Percentiles rank a stretch among this genome's conserved stretches.
Evolutionary conservation across 2,888 invertebrate species (phyloP).

Genomic region (Trissonchulus latispiculum): DNA sequence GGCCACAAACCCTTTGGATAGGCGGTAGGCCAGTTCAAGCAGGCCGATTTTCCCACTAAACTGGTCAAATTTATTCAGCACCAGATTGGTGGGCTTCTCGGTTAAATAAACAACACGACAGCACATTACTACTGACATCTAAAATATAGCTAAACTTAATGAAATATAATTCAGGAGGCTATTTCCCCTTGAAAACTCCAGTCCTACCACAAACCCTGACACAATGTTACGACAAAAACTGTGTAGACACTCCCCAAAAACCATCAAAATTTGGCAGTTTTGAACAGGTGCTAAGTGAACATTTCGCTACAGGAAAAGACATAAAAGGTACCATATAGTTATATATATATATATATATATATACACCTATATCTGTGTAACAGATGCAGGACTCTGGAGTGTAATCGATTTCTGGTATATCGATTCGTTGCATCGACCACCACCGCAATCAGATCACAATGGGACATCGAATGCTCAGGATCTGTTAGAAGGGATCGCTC

Average conservation of each 20-base stretch:
- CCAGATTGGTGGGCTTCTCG: constrained; percentile 55
- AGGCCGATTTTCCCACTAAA: constrained; percentile 8
- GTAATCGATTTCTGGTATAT: constrained; percentile 59
- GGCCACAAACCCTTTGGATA: constrained; percentile 9
- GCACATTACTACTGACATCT: too few species aligned
- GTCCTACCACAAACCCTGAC: too few species aligned
- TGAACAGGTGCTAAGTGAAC: too few species aligned
- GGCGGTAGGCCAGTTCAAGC: constrained; percentile 1
- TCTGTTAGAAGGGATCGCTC: constrained; percentile 52
- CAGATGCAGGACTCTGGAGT: constrained; percentile 59
- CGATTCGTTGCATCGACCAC: constrained; percentile 70
- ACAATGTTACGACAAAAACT: too few species aligned
- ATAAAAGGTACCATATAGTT: too few species aligned
- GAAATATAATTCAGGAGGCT: too few species aligned
- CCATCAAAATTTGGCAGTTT: too few species aligned
- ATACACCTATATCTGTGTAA: constrained; percentile 54
- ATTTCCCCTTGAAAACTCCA: too few species aligned
- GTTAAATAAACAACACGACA: not conserved
- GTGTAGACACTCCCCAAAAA: too few species aligned
- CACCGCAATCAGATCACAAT: constrained; percentile 56
- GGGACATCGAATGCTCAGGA: constrained; percentile 51
- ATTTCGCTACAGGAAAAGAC: too few species aligned
- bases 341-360: too few species aligned
- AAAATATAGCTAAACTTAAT: too few species aligned
- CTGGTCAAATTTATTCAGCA: constrained; percentile 70